These are phyloP conservation scores for Lates japonicus DNA, from an alignment of 2,797 vertebrate genomes.

Conservation along the genomic window DNA sequence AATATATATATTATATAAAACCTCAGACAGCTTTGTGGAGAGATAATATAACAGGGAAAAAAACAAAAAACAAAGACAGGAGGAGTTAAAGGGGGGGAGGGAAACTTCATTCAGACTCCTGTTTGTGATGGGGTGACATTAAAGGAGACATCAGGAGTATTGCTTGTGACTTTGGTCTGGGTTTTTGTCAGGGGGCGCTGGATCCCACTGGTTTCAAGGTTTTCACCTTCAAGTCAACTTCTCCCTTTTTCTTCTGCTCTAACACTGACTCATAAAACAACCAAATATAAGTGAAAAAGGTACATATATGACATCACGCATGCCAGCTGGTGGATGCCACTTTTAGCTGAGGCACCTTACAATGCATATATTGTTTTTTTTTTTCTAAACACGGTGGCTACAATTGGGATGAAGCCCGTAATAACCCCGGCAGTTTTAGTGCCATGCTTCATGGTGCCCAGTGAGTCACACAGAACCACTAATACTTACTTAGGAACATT, in stretches of 20 bases:
- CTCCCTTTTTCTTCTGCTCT: conserved; percentile 27
- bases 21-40: conserved; percentile 63
- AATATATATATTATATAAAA: conserved; percentile 33
- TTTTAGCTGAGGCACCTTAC: conserved; percentile 66
- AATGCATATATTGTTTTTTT: conserved; percentile 58
- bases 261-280: conserved; percentile 35
- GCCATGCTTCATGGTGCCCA: conserved; percentile 62
- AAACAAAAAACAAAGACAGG: conserved; percentile 16
- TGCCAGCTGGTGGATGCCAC: conserved; percentile 77
- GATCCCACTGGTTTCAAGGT: conserved; percentile 21
- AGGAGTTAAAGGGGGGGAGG: conserved; percentile 19
- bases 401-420: conserved; percentile 54
- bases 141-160: conserved; percentile 66
- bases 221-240: conserved; percentile 16
- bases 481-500: conserved; percentile 41
- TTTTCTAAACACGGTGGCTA: conserved; percentile 59
- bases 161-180: conserved; percentile 74
- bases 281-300: conserved; percentile 48
- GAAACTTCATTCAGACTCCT: conserved; percentile 40
- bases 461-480: conserved; percentile 61
- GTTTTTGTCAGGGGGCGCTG: conserved; percentile 17
- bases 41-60: conserved; percentile 24
- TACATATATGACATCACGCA: conserved; percentile 74
- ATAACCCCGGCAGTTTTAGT: conserved; percentile 65
- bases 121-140: conserved; percentile 50